phyloP scores from a whole-genome alignment of 2,113 vertebrate genomes.

The Orientallactaga bullata region DNA sequence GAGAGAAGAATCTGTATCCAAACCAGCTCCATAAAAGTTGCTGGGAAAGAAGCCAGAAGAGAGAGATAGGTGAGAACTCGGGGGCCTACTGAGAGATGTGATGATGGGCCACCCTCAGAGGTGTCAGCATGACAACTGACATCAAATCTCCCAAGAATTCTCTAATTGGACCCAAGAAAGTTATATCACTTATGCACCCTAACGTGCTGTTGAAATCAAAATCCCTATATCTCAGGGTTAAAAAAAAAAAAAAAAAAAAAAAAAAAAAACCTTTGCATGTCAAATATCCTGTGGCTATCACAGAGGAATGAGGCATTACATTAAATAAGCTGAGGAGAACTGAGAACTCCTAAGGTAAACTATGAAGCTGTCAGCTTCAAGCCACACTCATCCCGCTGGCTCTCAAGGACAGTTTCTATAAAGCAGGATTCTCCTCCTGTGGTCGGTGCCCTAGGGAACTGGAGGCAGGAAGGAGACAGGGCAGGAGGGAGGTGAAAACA shows the following conservation, averaged over 20 bases:
- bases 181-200: not conserved
- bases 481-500: not conserved
- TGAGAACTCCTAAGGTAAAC: conserved; percentile 42
- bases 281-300: conserved; percentile 10
- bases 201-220: not conserved
- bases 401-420: not conserved
- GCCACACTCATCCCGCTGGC: conserved; percentile 52
- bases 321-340: conserved; percentile 44
- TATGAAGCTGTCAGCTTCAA: conserved; percentile 16
- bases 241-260: not conserved
- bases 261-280: conserved; percentile 5
- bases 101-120: not conserved
- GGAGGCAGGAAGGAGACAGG: not conserved
- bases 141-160: not conserved
- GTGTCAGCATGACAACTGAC: not conserved
- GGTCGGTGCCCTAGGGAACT: not conserved
- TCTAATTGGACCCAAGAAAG: not conserved
- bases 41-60: not conserved
- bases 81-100: not conserved
- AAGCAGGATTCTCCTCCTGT: not conserved
- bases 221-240: not conserved
- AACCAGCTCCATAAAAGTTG: not conserved
- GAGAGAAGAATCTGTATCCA: not conserved
- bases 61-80: not conserved
- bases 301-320: not conserved